Evolutionary conservation across 2,113 vertebrate species (phyloP).

Genomic region (Clarias magur): DNA sequence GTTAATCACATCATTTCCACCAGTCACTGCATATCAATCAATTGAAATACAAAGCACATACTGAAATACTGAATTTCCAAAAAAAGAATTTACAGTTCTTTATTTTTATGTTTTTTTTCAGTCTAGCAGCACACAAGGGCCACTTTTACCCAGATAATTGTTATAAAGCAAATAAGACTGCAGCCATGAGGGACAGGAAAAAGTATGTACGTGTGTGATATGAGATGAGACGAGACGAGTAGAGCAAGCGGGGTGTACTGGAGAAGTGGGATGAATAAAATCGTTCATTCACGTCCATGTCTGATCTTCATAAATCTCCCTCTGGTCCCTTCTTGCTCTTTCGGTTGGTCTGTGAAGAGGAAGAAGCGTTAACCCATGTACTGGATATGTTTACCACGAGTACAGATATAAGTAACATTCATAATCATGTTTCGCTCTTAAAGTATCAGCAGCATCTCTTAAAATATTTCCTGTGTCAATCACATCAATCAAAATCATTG

Average conservation of each 20-base stretch:
- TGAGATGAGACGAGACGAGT: background rate
- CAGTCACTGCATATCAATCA: background rate
- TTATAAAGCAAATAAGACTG: conserved; percentile 3
- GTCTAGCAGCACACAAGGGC: conserved; percentile 20
- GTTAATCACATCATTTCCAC: conserved; percentile 4
- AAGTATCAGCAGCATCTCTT: background rate
- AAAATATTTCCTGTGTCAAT: background rate
- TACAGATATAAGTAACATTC: background rate
- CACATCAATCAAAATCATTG: no score
- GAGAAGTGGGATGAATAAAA: conserved; percentile 3
- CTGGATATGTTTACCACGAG: background rate
- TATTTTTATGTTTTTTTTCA: background rate
- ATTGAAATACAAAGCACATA: background rate
- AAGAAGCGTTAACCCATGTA: background rate
- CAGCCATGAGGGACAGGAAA: background rate
- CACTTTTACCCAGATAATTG: background rate
- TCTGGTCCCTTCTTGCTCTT: conserved; percentile 84
- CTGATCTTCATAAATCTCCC: conserved; percentile 76
- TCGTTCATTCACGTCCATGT: background rate
- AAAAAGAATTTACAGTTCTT: background rate
- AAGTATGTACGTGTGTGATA: background rate
- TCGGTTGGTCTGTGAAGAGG: conserved; percentile 78
- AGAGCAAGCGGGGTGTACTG: background rate
- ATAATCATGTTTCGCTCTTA: background rate
- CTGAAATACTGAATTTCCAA: background rate